A percentile compares a stretch with the other conserved stretches of the same genome.
These are phyloP conservation scores for Phyllotreta cruciferae DNA, from an alignment of 2,888 invertebrate genomes.

Conservation along the genomic window DNA sequence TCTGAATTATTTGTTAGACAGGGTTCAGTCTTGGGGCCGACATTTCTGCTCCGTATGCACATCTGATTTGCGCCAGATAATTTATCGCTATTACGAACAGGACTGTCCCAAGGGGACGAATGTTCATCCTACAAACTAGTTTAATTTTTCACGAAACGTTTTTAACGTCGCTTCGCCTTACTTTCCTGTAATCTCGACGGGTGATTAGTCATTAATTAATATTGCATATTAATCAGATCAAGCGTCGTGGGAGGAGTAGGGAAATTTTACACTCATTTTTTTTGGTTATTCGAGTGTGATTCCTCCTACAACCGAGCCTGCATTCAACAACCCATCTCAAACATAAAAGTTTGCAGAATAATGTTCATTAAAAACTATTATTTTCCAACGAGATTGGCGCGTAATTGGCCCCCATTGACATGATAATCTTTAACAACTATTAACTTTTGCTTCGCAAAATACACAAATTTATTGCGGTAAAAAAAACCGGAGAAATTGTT, in stretches of 20 bases:
- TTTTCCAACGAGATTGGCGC: slow-evolving; percentile 20
- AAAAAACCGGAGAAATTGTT: slow-evolving; percentile 6
- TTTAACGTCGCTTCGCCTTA: not conserved
- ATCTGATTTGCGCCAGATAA: slow-evolving; percentile 28
- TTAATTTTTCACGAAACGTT: not conserved
- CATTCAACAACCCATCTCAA: slow-evolving; percentile 7
- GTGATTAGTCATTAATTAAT: no score
- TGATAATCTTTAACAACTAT: slow-evolving; percentile 22
- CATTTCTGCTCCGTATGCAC: slow-evolving; percentile 26
- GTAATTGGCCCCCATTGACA: slow-evolving; percentile 24
- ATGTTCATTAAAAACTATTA: slow-evolving; percentile 26
- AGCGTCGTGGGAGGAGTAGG: not conserved
- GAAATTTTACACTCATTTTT: not conserved
- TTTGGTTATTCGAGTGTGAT: not conserved
- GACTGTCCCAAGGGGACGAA: slow-evolving; percentile 6
- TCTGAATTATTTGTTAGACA: slow-evolving; percentile 32
- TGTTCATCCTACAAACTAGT: not conserved
- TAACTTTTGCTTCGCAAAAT: slow-evolving; percentile 16
- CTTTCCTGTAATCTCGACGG: not conserved
- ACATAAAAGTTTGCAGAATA: slow-evolving; percentile 15
- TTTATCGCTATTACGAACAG: slow-evolving; percentile 26
- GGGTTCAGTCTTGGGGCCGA: slow-evolving; percentile 26
- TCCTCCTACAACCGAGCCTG: not conserved
- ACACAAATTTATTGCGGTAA: slow-evolving; percentile 12
- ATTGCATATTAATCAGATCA: not conserved